These are phyloP conservation scores for Cylloceria caligata DNA, from an alignment of 2,888 invertebrate species.

Conservation along the genomic window DNA sequence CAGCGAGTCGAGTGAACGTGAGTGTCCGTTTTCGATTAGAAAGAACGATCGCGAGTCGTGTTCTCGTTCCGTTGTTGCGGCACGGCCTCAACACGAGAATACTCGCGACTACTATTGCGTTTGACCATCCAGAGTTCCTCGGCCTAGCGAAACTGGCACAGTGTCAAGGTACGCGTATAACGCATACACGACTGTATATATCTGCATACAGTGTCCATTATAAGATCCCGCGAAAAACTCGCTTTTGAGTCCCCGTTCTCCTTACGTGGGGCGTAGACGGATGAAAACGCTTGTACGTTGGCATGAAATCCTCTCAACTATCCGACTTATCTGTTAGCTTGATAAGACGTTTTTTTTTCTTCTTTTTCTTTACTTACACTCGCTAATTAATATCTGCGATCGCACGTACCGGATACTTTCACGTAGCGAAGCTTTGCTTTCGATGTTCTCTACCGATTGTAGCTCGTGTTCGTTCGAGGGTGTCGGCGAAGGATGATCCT, in stretches of 20 bases:
- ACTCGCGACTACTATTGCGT: slow-evolving; percentile 31
- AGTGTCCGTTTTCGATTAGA: slow-evolving; percentile 60
- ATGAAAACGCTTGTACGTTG: slow-evolving; percentile 16
- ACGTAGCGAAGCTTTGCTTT: slow-evolving; percentile 5
- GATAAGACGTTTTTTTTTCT: too few species aligned
- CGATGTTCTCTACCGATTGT: not conserved
- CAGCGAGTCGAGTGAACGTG: slow-evolving; percentile 42
- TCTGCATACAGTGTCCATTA: slow-evolving; percentile 1
- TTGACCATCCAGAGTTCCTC: slow-evolving; percentile 63
- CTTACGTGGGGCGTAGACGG: not conserved
- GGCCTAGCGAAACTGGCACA: slow-evolving; percentile 80
- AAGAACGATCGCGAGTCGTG: slow-evolving; percentile 49
- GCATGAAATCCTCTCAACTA: not conserved
- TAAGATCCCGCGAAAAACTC: slow-evolving; percentile 12
- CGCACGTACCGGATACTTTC: slow-evolving; percentile 32
- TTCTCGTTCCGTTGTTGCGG: slow-evolving; percentile 25
- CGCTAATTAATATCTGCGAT: not conserved
- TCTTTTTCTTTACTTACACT: not conserved
- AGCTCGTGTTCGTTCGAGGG: not conserved
- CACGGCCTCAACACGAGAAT: slow-evolving; percentile 19
- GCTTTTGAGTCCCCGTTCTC: not conserved
- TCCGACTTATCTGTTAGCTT: not conserved
- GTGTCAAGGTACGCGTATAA: slow-evolving; percentile 79
- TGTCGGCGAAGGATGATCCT: not conserved
- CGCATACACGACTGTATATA: slow-evolving; percentile 16